Conservation (phyloP, 2,888 invertebrate species). For the Agriopis marginaria region DNA sequence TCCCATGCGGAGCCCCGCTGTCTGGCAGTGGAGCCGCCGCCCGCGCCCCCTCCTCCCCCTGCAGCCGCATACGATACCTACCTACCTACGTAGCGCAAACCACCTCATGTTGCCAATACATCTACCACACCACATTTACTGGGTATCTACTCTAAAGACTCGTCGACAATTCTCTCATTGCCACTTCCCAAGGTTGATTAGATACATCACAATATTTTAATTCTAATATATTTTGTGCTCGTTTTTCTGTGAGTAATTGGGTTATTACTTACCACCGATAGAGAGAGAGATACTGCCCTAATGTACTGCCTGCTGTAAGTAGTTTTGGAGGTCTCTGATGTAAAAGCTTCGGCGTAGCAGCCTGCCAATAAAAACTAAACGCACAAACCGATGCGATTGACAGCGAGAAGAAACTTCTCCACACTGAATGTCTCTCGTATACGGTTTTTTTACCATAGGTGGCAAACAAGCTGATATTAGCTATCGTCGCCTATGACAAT, state of each 20-base stretch:
- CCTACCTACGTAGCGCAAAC: constrained; percentile 66
- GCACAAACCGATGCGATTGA: background rate
- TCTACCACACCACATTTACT: constrained; percentile 66
- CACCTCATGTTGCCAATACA: constrained; percentile 74
- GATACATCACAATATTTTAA: constrained; percentile 57
- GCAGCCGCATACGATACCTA: constrained; percentile 58
- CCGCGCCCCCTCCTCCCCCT: constrained; percentile 53
- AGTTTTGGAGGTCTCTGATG: no score
- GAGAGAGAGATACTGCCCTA: background rate
- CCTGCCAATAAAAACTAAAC: background rate
- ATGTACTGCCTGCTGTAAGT: background rate
- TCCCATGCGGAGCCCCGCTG: constrained; percentile 87
- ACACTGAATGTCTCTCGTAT: constrained; percentile 1
- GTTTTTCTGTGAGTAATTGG: constrained; percentile 6
- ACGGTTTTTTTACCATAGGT: no score
- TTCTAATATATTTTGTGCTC: constrained; percentile 36
- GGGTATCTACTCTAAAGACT: constrained; percentile 53
- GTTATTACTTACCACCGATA: background rate
- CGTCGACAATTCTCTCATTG: constrained; percentile 63
- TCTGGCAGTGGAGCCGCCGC: constrained; percentile 79
- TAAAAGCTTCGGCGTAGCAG: background rate
- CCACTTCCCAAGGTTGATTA: constrained; percentile 60
- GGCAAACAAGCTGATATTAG: no score
- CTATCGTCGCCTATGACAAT: no score
- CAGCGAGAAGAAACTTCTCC: background rate